Evolutionary conservation across 2,797 vertebrate genomes (phyloP).

Genomic region (Pseudocheirus occidentalis): DNA sequence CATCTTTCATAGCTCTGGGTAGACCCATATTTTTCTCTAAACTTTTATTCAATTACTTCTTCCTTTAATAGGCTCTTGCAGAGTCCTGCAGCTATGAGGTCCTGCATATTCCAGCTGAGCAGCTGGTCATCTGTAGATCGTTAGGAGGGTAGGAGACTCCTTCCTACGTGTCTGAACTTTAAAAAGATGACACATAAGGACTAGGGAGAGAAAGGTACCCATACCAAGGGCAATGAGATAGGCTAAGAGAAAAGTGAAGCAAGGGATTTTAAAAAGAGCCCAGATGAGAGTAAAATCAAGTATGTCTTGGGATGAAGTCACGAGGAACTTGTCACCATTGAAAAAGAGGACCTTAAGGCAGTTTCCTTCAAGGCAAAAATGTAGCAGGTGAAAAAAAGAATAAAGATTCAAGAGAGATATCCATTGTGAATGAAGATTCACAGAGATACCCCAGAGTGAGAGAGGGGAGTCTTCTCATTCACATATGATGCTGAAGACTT

Average conservation of each 20-base stretch:
- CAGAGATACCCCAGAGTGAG: not conserved
- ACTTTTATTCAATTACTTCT: not conserved
- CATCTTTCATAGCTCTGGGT: not conserved
- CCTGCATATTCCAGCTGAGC: not conserved
- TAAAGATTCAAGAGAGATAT: too few species aligned
- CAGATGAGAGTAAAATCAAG: not conserved
- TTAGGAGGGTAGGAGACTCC: not conserved
- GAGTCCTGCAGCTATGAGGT: not conserved
- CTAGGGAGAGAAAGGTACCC: not conserved
- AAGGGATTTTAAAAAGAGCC: not conserved
- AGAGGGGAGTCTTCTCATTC: not conserved
- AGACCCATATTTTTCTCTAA: not conserved
- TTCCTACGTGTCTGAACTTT: not conserved
- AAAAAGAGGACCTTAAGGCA: not conserved
- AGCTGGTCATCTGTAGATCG: not conserved
- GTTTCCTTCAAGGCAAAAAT: not conserved
- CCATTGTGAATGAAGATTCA: not conserved
- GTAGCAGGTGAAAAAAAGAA: not conserved
- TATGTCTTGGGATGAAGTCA: not conserved
- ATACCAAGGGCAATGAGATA: not conserved
- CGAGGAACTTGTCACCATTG: not conserved
- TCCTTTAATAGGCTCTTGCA: not conserved
- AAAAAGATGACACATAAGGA: not conserved
- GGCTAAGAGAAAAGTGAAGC: not conserved
- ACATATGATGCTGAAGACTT: not conserved